Evolutionary conservation across 2,888 invertebrate species (phyloP).

Genomic region (Scaptomyza polygonia): DNA sequence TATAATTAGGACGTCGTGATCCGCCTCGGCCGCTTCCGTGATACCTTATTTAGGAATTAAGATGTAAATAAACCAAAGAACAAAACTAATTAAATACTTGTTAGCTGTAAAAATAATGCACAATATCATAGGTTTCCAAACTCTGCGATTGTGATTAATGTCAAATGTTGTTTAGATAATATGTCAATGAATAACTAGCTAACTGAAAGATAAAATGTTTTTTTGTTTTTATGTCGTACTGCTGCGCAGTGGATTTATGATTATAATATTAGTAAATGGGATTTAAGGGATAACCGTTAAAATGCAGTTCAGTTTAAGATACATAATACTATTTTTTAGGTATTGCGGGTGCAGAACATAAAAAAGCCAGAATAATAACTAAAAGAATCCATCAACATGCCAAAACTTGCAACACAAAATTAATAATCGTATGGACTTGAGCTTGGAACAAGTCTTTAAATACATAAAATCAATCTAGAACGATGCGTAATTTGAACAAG

Average conservation of each 20-base stretch:
- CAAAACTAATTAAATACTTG: conserved; percentile 7
- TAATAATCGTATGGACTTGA: not conserved
- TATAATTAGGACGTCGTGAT: conserved; percentile 85
- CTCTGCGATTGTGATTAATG: conserved; percentile 23
- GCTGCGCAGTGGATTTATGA: conserved; percentile 33
- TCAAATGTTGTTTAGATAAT: conserved; percentile 25
- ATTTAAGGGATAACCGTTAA: conserved; percentile 20
- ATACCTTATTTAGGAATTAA: conserved; percentile 75
- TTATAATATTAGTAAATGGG: conserved; percentile 30
- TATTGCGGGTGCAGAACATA: conserved; percentile 59
- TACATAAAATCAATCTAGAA: conserved; percentile 1
- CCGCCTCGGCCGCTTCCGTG: conserved; percentile 85
- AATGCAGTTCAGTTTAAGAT: conserved; percentile 50
- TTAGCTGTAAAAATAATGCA: conserved; percentile 33
- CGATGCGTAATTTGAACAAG: conserved; percentile 32
- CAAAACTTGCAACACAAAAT: conserved; percentile 31
- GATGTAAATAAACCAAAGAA: conserved; percentile 39
- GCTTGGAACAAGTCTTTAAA: conserved; percentile 8
- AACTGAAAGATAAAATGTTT: conserved; percentile 22
- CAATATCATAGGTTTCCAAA: conserved; percentile 22
- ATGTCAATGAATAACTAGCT: conserved; percentile 35
- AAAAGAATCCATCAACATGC: conserved; percentile 37
- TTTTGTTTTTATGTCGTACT: conserved; percentile 19
- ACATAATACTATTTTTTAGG: conserved; percentile 4
- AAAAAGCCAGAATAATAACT: conserved; percentile 69